Conservation (phyloP, 2,113 vertebrate genomes). For the Archilochus colubris region DNA sequence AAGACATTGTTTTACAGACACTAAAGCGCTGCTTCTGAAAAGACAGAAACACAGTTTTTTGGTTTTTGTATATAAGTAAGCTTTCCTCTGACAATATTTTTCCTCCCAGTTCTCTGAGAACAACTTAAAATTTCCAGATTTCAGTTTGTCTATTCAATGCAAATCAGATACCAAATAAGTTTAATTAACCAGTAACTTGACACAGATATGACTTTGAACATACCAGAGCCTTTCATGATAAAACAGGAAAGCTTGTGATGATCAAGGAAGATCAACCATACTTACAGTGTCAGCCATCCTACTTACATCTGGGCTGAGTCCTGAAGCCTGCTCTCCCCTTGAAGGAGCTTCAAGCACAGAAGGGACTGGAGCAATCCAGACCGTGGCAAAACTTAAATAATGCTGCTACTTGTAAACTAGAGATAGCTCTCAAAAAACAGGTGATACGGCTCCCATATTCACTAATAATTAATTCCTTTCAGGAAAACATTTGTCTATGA, state of each 20-base stretch:
- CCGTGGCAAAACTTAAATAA: not conserved
- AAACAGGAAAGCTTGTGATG: not conserved
- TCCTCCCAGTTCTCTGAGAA: not conserved
- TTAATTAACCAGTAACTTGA: not conserved
- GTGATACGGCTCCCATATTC: not conserved
- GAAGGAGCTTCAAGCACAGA: not conserved
- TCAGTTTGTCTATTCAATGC: not conserved
- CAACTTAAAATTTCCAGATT: not conserved
- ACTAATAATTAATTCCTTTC: not conserved
- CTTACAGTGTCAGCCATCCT: not conserved
- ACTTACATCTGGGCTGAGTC: not conserved
- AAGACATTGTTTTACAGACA: not conserved
- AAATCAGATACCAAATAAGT: not conserved
- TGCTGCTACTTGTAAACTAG: not conserved
- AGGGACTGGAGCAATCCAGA: not conserved
- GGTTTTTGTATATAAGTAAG: fast-evolving
- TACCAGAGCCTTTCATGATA: not conserved
- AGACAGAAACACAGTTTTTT: not conserved
- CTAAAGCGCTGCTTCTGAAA: not conserved
- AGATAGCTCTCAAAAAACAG: not conserved
- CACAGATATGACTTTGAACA: not conserved
- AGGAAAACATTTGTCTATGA: not conserved
- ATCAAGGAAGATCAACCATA: not conserved
- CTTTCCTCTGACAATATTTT: not conserved
- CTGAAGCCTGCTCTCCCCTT: not conserved